A percentile compares a stretch with the other conserved stretches of the same genome.
These are phyloP conservation scores for Myoxocephalus aenaeus DNA, from an alignment of 2,797 vertebrate species.

Conservation along the genomic window DNA sequence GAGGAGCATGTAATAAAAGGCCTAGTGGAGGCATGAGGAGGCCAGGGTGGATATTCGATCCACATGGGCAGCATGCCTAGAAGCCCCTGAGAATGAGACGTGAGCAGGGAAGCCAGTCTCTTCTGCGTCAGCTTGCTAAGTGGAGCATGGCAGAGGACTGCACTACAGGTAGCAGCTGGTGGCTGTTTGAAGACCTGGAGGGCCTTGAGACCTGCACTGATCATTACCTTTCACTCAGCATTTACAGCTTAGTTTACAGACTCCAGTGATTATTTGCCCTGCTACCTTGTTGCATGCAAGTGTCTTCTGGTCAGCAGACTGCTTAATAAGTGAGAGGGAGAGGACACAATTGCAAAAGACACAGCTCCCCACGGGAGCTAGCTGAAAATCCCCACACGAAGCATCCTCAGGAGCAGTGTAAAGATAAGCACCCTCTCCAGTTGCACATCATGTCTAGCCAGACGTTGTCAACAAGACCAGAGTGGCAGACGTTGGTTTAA, in stretches of 20 bases:
- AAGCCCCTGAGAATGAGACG: conserved; percentile 62
- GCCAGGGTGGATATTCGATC: conserved; percentile 73
- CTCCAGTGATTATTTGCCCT: conserved; percentile 52
- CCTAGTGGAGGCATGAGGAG: conserved; percentile 53
- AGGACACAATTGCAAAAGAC: conserved; percentile 30
- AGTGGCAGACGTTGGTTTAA: conserved; percentile 76
- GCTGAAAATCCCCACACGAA: conserved; percentile 26
- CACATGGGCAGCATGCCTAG: conserved; percentile 65
- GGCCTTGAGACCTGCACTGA: conserved; percentile 66
- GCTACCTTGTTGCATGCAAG: conserved; percentile 48
- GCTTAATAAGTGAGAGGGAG: conserved; percentile 20
- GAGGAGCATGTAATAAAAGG: conserved; percentile 69
- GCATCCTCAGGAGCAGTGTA: conserved; percentile 48
- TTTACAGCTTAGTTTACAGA: conserved; percentile 71
- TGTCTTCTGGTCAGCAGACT: conserved; percentile 40
- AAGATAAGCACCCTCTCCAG: conserved; percentile 74
- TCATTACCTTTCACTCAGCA: conserved; percentile 76
- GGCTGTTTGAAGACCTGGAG: conserved; percentile 57
- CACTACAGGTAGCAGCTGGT: conserved; percentile 78
- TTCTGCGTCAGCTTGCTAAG: conserved; percentile 74
- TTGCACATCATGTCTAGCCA: conserved; percentile 79
- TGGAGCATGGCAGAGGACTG: conserved; percentile 71
- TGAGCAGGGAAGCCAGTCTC: conserved; percentile 62
- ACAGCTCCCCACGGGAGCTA: conserved; percentile 16
- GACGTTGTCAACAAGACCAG: conserved; percentile 75